Base-by-base conservation (phyloP, 1,140 invertebrate genomes). In the Rhagoletis zephyria region DNA sequence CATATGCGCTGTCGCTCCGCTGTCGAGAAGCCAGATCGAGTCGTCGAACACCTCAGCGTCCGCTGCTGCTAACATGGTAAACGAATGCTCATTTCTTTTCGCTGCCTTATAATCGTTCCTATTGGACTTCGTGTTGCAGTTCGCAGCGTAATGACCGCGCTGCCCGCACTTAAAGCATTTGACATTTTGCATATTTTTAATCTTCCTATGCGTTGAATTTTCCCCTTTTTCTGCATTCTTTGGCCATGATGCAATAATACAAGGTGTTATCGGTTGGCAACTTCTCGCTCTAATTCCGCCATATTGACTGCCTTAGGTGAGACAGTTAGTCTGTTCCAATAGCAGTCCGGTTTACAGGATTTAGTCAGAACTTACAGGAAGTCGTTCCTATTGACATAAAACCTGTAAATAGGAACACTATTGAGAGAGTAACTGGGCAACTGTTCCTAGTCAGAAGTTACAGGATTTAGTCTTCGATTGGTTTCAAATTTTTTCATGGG, bases 21-120 rank as follows among this genome's bases (percentile, higher is more conserved):
- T 30, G 30, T 30, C 30, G 30, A 30, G 30, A 65, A 77, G 85
- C 88, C 87, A 89, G 14, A 60, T 77, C 74, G 61, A 3, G 40
- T 30, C 14, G 56, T 81, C 56, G 60, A 61, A 9, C 7, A 4
- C n/a, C 16, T 77, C 9, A 7, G 40, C 19, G 5, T 74, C 45
- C 51, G 86, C 64, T 56, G 86, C 40, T 64, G 87, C 48, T 19
- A 74, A 14, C 51, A 87, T 77, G 6, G 67, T 63, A 42, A 81
- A 87, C 4, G 30, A 67, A 67, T 67, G 64, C 19, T 40, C 64
- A 7, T 40, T 40, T 40, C n/a, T 67, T 12, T 40, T 67, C 19
- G 74, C 19, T 61, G 63, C 6, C 9, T 30, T 81, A 10, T 87
- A n/a, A 14, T 74, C 67, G 9, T 14, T 60, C 45, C 40, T 51